A percentile compares a stretch with the other conserved stretches of the same genome.
phyloP scores from a whole-genome alignment of 2,797 vertebrate species.

The Enteromius unitaeniatus region DNA sequence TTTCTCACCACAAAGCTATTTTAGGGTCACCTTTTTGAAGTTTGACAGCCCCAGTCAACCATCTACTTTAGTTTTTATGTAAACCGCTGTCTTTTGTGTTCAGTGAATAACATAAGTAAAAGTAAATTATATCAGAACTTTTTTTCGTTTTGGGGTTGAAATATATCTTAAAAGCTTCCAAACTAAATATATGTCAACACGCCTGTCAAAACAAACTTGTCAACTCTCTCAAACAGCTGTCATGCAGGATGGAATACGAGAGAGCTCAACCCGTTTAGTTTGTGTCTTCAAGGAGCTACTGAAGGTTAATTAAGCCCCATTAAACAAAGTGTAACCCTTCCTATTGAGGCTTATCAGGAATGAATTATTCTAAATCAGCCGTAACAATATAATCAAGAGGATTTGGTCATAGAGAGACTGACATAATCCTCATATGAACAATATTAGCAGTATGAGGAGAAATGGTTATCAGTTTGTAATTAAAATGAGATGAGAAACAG shows the following conservation, averaged over 20 bases:
- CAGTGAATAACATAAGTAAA: too few species aligned
- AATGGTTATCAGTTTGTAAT: conserved; percentile 43
- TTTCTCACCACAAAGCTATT: not conserved
- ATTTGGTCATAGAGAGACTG: conserved; percentile 48
- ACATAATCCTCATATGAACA: conserved; percentile 44
- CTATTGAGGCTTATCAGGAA: conserved; percentile 50
- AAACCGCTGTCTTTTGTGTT: not conserved
- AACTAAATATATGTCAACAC: not conserved
- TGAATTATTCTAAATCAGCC: conserved; percentile 55
- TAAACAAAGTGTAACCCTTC: conserved; percentile 53
- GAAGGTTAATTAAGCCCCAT: conserved; percentile 57
- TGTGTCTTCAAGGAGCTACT: conserved; percentile 47
- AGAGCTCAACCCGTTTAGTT: conserved; percentile 3
- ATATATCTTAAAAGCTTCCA: not conserved
- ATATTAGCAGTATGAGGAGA: conserved; percentile 27
- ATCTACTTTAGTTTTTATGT: not conserved
- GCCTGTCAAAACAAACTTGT: not conserved
- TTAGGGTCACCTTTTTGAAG: not conserved
- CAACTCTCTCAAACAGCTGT: conserved; percentile 10
- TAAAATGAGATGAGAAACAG: conserved; percentile 42
- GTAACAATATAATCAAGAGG: conserved; percentile 56
- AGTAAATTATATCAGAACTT: not conserved
- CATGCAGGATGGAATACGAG: not conserved
- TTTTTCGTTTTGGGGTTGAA: not conserved
- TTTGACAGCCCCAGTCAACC: not conserved